These are phyloP conservation scores for Hemicentrotus pulcherrimus DNA, from an alignment of 35 echinoderm and acorn worm genomes.

Conservation along the genomic window DNA sequence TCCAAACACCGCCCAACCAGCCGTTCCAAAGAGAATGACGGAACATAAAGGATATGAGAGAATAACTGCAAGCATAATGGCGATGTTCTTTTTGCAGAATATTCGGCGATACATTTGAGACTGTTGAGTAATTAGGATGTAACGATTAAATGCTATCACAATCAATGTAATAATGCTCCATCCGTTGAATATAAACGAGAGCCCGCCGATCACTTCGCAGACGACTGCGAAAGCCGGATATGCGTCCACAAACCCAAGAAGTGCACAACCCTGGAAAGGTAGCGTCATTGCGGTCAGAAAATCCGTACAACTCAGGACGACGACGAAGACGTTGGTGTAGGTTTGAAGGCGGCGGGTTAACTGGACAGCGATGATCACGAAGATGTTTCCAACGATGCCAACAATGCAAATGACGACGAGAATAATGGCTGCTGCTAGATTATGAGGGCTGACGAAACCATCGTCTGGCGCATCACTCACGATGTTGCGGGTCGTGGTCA, in stretches of 20 bases:
- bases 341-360: conserved; percentile 52
- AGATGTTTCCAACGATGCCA: conserved; percentile 65
- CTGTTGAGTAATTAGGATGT: neutral
- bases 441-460: neutral
- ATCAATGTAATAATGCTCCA: conserved; percentile 22
- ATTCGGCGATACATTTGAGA: neutral
- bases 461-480: neutral
- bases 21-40: neutral
- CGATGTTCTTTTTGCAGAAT: neutral
- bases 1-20: conserved; percentile 31
- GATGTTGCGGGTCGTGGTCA: neutral
- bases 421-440: neutral
- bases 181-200: conserved; percentile 26
- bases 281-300: conserved; percentile 37
- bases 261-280: conserved; percentile 19
- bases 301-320: conserved; percentile 55
- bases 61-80: neutral
- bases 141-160: conserved; percentile 25
- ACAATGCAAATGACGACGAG: conserved; percentile 25
- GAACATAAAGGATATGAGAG: neutral
- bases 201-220: conserved; percentile 26
- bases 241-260: neutral
- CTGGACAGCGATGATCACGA: conserved; percentile 57
- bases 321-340: conserved; percentile 64
- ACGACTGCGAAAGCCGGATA: neutral